These are phyloP conservation scores for Macrophya alboannulata DNA, from an alignment of 2,888 invertebrate genomes.

Conservation along the genomic window DNA sequence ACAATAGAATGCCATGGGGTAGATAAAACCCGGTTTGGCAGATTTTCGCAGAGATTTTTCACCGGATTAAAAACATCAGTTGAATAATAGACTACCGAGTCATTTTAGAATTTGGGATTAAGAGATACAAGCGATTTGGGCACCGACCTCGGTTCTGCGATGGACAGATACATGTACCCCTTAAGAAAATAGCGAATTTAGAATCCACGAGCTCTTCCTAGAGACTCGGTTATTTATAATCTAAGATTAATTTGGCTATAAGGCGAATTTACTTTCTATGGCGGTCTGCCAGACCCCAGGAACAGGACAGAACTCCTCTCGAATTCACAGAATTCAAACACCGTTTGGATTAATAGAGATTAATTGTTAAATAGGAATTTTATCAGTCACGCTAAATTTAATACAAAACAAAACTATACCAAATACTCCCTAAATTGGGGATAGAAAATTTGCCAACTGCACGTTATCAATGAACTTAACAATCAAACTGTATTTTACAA, in stretches of 20 bases:
- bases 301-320: background rate
- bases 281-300: constrained; percentile 61
- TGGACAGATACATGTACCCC: constrained; percentile 17
- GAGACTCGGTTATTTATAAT: constrained; percentile 70
- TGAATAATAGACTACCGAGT: background rate
- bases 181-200: constrained; percentile 31
- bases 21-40: no score
- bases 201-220: constrained; percentile 41
- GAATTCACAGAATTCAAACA: constrained; percentile 67
- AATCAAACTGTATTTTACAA: no score
- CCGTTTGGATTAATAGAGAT: constrained; percentile 60
- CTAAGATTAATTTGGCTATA: constrained; percentile 73
- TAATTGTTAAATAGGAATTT: background rate
- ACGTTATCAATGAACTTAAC: background rate
- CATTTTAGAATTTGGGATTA: constrained; percentile 66
- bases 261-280: constrained; percentile 70
- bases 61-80: background rate
- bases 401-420: background rate
- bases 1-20: background rate
- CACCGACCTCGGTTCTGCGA: constrained; percentile 53
- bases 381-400: constrained; percentile 15
- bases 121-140: constrained; percentile 68
- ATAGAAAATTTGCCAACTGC: background rate
- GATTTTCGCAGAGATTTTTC: background rate
- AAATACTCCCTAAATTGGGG: background rate